A percentile compares a stretch with the other conserved stretches of the same genome.
These are phyloP conservation scores for Hermetia illucens DNA, from an alignment of 1,140 invertebrate genomes.

Conservation along the genomic window DNA sequence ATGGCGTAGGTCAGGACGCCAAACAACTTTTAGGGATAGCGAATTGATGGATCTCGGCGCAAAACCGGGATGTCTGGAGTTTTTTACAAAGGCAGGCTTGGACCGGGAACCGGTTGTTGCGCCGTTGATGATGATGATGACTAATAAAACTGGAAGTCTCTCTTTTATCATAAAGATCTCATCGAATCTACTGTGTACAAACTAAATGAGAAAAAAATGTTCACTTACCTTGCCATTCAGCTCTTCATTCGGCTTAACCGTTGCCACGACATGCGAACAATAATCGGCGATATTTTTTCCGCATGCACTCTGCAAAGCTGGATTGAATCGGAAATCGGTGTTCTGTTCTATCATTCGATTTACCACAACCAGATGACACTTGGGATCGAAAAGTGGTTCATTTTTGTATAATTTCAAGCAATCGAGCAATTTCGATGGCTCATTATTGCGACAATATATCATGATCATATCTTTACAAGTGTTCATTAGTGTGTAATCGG, in stretches of 20 bases:
- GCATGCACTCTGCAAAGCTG: slow-evolving; percentile 65
- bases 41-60: no score
- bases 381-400: slow-evolving; percentile 64
- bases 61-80: no score
- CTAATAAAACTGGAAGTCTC: no score
- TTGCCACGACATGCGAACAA: slow-evolving; percentile 36
- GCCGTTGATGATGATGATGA: no score
- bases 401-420: slow-evolving; percentile 66
- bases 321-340: slow-evolving; percentile 85
- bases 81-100: no score
- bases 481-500: slow-evolving; percentile 71
- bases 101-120: no score
- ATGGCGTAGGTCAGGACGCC: no score
- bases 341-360: slow-evolving; percentile 86
- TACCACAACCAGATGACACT: slow-evolving; percentile 73
- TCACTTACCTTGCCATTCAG: slow-evolving; percentile 40
- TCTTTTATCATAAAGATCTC: neutral
- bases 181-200: neutral
- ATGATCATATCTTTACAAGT: slow-evolving; percentile 75
- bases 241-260: slow-evolving; percentile 36
- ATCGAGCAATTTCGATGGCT: slow-evolving; percentile 51
- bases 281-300: slow-evolving; percentile 54
- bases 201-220: neutral
- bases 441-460: slow-evolving; percentile 57
- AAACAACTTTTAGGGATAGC: no score